Conservation (phyloP, 1,140 invertebrate species). For the Zaprionus capensis region DNA sequence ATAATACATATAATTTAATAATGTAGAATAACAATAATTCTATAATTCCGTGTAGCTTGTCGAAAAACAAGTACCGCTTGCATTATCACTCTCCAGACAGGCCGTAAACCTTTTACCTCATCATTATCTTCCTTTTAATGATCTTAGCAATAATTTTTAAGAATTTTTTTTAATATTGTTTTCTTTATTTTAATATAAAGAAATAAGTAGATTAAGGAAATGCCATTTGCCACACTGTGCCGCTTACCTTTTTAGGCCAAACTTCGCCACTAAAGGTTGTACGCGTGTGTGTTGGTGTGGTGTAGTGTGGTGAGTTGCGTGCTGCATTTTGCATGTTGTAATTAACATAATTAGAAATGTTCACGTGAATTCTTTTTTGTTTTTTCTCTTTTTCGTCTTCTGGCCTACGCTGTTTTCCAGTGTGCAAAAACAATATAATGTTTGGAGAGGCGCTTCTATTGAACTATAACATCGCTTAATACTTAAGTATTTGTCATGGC, state of each 20-base stretch:
- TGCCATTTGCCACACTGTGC: conserved; percentile 29
- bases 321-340: conserved; percentile 47
- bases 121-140: neutral
- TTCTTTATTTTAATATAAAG: neutral
- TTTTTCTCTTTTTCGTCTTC: too few species aligned
- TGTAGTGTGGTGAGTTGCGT: conserved; percentile 33
- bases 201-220: neutral
- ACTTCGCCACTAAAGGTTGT: conserved; percentile 15
- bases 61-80: neutral
- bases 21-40: neutral
- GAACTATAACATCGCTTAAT: conserved; percentile 19
- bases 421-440: neutral
- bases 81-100: neutral
- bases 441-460: conserved; percentile 15
- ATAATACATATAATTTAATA: too few species aligned
- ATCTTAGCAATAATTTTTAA: neutral
- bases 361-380: conserved; percentile 43
- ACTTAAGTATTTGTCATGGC: conserved; percentile 35
- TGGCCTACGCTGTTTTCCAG: too few species aligned
- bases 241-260: conserved; percentile 25
- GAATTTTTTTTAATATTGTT: neutral
- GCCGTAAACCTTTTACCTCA: conserved; percentile 6
- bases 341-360: conserved; percentile 51
- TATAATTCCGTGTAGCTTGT: neutral
- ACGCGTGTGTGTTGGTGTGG: conserved; percentile 8